Evolutionary conservation across 2,888 invertebrate species (phyloP).

Genomic region (Brenthis daphne): DNA sequence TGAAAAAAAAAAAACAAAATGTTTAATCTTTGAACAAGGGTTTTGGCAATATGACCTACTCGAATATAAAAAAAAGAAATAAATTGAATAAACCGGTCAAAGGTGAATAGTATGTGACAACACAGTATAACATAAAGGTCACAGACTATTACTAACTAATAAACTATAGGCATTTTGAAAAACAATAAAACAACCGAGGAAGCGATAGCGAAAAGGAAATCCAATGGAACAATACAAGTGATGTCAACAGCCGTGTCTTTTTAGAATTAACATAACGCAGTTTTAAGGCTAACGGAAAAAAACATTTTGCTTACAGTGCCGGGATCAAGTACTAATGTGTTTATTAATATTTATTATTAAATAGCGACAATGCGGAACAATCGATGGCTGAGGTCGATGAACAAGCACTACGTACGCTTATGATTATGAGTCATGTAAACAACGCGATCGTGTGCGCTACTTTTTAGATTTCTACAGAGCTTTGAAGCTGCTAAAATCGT

Average conservation of each 20-base stretch:
- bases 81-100: too few species aligned
- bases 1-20: too few species aligned
- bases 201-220: slow-evolving; percentile 14
- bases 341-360: slow-evolving; percentile 30
- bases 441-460: slow-evolving; percentile 29
- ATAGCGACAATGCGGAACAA: slow-evolving; percentile 39
- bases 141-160: too few species aligned
- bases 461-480: slow-evolving; percentile 21
- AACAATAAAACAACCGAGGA: slow-evolving; percentile 6
- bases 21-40: too few species aligned
- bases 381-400: slow-evolving; percentile 39
- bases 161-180: slow-evolving; percentile 2
- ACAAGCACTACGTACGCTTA: slow-evolving; percentile 38
- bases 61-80: too few species aligned
- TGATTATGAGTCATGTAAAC: slow-evolving; percentile 50
- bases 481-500: slow-evolving; percentile 3
- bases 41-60: too few species aligned
- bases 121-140: too few species aligned
- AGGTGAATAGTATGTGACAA: too few species aligned
- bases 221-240: slow-evolving; percentile 18
- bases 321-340: slow-evolving; percentile 13
- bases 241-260: slow-evolving; percentile 16
- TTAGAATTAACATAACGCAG: slow-evolving; percentile 18
- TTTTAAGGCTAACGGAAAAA: slow-evolving; percentile 18
- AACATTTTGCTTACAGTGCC: slow-evolving; percentile 12